These are phyloP conservation scores for Bombylius discolor DNA, from an alignment of 2,888 invertebrate species.

Conservation along the genomic window DNA sequence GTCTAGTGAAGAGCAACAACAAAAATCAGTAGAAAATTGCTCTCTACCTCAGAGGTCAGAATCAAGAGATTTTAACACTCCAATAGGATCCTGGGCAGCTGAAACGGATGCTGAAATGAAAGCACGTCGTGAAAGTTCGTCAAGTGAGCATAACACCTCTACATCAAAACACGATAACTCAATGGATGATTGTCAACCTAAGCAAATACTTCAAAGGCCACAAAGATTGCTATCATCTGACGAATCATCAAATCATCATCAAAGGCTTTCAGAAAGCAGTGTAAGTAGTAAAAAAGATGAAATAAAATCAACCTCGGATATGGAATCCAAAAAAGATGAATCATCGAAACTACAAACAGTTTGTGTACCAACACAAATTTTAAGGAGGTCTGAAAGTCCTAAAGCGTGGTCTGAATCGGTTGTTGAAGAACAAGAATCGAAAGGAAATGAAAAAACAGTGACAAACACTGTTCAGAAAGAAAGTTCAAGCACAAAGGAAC, in stretches of 20 bases:
- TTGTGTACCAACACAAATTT: constrained; percentile 31
- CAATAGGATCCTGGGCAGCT: constrained; percentile 38
- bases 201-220: constrained; percentile 33
- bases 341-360: constrained; percentile 11
- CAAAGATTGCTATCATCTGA: constrained; percentile 12
- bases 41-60: constrained; percentile 15
- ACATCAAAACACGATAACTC: constrained; percentile 8
- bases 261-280: constrained; percentile 23
- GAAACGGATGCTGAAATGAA: constrained; percentile 31
- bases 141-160: constrained; percentile 16
- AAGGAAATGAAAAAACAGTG: not conserved
- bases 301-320: not conserved
- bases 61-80: constrained; percentile 3
- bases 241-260: constrained; percentile 11
- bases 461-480: not conserved
- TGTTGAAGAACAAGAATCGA: constrained; percentile 5
- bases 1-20: constrained; percentile 27
- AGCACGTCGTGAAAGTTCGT: constrained; percentile 31
- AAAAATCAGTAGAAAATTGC: constrained; percentile 16
- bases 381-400: constrained; percentile 28
- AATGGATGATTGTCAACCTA: constrained; percentile 31
- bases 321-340: constrained; percentile 12
- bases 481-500: not conserved
- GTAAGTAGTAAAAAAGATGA: constrained; percentile 19
- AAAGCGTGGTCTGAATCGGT: constrained; percentile 9